These are phyloP conservation scores for Caiman crocodilus DNA, from an alignment of 2,797 vertebrate genomes.

Conservation along the genomic window DNA sequence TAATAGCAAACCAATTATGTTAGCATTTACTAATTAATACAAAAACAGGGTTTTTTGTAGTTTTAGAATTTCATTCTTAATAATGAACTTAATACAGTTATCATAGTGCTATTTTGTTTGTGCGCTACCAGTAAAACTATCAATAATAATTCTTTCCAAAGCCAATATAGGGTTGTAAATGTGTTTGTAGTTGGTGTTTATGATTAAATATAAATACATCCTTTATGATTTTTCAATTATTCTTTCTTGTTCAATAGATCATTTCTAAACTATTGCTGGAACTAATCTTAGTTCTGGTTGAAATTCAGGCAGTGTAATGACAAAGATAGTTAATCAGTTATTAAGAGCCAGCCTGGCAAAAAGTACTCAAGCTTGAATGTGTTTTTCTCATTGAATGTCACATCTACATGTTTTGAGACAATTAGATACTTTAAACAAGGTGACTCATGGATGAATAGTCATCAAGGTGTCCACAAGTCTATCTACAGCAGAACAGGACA, in stretches of 20 bases:
- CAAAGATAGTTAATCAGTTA: neutral
- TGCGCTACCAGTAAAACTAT: constrained; percentile 63
- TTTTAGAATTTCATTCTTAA: constrained; percentile 80
- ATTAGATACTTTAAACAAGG: neutral
- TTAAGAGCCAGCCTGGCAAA: neutral
- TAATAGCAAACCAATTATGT: constrained; percentile 84
- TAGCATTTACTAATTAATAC: constrained; percentile 87
- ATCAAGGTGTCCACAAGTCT: neutral
- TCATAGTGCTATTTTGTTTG: constrained; percentile 74
- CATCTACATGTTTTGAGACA: neutral
- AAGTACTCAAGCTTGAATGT: neutral
- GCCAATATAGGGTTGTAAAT: constrained; percentile 67
- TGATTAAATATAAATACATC: constrained; percentile 44
- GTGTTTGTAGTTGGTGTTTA: constrained; percentile 51
- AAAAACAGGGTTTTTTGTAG: constrained; percentile 78
- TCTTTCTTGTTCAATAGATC: neutral
- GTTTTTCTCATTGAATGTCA: neutral
- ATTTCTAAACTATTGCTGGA: constrained; percentile 13
- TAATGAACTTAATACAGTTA: constrained; percentile 67
- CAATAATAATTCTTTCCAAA: constrained; percentile 71
- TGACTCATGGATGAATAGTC: neutral
- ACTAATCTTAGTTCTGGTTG: constrained; percentile 21
- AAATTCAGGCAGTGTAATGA: neutral
- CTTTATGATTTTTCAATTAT: constrained; percentile 15
- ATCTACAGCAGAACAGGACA: neutral